Evolutionary conservation across 2,888 invertebrate species (phyloP).

Genomic region (Operophtera brumata): DNA sequence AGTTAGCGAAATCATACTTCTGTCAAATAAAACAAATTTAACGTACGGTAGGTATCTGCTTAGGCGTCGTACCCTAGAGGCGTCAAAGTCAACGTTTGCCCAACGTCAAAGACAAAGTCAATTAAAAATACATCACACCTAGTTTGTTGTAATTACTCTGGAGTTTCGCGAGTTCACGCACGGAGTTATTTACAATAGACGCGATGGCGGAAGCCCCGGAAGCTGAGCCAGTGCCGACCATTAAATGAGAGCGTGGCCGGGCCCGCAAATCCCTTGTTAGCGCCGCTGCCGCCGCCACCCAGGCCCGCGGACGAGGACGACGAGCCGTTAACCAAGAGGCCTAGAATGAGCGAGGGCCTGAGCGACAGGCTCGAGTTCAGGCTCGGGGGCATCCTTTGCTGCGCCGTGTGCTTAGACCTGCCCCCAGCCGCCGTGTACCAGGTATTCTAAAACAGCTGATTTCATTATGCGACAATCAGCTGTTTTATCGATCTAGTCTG

Average conservation of each 20-base stretch:
- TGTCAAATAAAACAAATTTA: too few species aligned
- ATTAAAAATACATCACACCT: too few species aligned
- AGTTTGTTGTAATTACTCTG: too few species aligned
- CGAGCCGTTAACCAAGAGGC: conserved; percentile 79
- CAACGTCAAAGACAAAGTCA: too few species aligned
- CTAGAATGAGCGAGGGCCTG: conserved; percentile 69
- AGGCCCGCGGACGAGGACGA: conserved; percentile 57
- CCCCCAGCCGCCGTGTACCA: conserved; percentile 95
- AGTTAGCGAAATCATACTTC: too few species aligned
- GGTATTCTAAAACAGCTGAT: conserved; percentile 83
- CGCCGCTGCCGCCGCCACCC: conserved; percentile 48
- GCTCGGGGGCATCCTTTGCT: conserved; percentile 95
- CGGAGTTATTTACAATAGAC: conserved; percentile 38
- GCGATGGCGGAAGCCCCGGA: conserved; percentile 67
- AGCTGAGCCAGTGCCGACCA: conserved; percentile 58
- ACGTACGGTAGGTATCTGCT: too few species aligned
- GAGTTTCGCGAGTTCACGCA: too few species aligned
- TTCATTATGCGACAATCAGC: conserved; percentile 51
- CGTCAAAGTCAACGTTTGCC: too few species aligned
- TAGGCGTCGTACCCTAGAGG: too few species aligned
- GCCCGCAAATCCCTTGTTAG: conserved; percentile 49
- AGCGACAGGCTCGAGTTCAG: conserved; percentile 92
- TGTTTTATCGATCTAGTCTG: conserved; percentile 56
- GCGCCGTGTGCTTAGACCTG: conserved; percentile 97
- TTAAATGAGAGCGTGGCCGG: conserved; percentile 57